These are phyloP conservation scores for Sorex araneus DNA, from an alignment of 2,113 vertebrate genomes.

Conservation along the genomic window DNA sequence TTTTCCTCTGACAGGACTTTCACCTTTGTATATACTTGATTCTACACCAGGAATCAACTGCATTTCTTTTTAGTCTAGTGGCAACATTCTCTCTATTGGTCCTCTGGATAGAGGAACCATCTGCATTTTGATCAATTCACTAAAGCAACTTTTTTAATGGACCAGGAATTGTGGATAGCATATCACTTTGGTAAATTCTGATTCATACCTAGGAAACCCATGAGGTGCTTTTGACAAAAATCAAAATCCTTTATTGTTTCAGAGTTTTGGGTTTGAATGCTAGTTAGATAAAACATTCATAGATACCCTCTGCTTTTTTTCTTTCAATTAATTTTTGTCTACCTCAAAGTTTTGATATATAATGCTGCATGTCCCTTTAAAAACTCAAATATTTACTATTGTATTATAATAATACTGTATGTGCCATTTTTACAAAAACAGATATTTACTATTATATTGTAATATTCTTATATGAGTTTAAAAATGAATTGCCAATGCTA, in stretches of 20 bases:
- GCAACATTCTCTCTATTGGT: background rate
- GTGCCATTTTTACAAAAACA: too few species aligned
- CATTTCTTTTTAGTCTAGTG: background rate
- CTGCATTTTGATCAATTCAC: background rate
- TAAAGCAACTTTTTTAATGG: background rate
- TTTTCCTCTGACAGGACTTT: too few species aligned
- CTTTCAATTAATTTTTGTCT: background rate
- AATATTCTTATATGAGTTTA: background rate
- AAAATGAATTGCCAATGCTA: background rate
- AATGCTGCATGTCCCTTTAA: background rate
- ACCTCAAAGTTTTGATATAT: background rate
- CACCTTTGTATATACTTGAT: too few species aligned
- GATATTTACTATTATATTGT: background rate
- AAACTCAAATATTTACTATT: background rate
- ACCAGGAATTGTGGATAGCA: background rate
- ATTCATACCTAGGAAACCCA: background rate
- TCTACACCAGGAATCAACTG: background rate
- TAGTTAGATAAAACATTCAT: background rate
- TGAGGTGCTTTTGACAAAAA: constrained; percentile 5
- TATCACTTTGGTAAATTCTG: background rate
- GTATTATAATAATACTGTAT: constrained; percentile 2
- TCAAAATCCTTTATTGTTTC: background rate
- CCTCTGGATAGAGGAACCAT: background rate
- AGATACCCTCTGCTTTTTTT: background rate
- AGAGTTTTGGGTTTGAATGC: background rate